phyloP scores from a whole-genome alignment of 1,140 invertebrate genomes.

The Anastatus disparis region DNA sequence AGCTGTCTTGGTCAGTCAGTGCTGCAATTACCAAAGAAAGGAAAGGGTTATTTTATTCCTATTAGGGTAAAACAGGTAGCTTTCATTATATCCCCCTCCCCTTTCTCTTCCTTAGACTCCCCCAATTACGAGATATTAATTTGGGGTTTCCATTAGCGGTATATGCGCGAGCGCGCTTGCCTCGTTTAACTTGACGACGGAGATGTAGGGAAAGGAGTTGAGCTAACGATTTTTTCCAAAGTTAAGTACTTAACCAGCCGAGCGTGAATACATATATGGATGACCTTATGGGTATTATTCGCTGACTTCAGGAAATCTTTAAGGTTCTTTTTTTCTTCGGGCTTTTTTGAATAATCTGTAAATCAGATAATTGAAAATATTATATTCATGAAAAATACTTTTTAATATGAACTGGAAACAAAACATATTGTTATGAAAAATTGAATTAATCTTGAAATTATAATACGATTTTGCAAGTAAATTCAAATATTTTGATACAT shows the following conservation, averaged over 20 bases:
- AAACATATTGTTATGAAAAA: too few relatives aligned
- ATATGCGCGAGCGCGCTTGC: constrained; percentile 23
- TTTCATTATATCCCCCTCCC: too few relatives aligned
- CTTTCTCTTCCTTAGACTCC: too few relatives aligned
- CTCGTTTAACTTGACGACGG: not conserved
- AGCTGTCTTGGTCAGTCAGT: constrained; percentile 45
- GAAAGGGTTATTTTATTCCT: constrained; percentile 64
- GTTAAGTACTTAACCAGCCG: constrained; percentile 43
- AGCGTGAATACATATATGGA: constrained; percentile 45
- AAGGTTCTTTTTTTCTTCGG: constrained; percentile 25
- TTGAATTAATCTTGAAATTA: too few relatives aligned
- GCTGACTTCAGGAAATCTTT: constrained; percentile 2
- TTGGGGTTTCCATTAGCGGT: constrained; percentile 60
- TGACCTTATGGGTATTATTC: not conserved
- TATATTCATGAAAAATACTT: too few relatives aligned
- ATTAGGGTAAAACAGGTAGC: constrained; percentile 63
- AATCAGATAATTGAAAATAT: too few relatives aligned
- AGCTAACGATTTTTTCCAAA: constrained; percentile 58
- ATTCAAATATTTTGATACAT: too few relatives aligned
- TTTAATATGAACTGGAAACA: too few relatives aligned
- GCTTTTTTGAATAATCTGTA: too few relatives aligned
- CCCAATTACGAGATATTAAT: constrained; percentile 66
- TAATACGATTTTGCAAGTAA: too few relatives aligned
- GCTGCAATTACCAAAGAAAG: constrained; percentile 52
- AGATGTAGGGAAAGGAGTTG: constrained; percentile 5